A percentile compares a stretch with the other conserved stretches of the same genome.
phyloP scores from a whole-genome alignment of 2,113 vertebrate genomes.

The Periophthalmus modestus region DNA sequence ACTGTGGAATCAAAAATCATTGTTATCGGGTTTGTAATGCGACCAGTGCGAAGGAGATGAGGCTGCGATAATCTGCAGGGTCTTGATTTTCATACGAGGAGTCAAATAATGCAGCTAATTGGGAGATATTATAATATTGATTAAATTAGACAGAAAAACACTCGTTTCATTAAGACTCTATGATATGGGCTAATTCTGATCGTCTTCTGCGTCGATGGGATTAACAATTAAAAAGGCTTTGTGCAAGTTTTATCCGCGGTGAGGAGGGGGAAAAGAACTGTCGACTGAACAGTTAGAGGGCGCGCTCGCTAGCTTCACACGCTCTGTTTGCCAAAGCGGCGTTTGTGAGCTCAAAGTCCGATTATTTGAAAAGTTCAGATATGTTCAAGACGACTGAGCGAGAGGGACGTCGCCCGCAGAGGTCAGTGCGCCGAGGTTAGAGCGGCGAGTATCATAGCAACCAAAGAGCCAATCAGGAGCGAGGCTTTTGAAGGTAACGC shows the following conservation, averaged over 20 bases:
- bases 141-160: constrained; percentile 76
- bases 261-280: constrained; percentile 31
- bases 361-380: too few relatives aligned
- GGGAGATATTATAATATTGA: constrained; percentile 82
- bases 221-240: constrained; percentile 70
- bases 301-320: constrained; percentile 3
- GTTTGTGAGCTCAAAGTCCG: constrained; percentile 56
- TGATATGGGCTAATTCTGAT: constrained; percentile 70
- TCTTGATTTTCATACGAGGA: constrained; percentile 71
- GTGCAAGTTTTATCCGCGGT: constrained; percentile 46
- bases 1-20: constrained; percentile 76
- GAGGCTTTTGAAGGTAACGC: too few relatives aligned
- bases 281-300: constrained; percentile 25
- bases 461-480: too few relatives aligned
- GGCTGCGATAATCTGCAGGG: constrained; percentile 70
- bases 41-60: constrained; percentile 70
- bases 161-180: constrained; percentile 71
- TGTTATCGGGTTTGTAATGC: constrained; percentile 81
- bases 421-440: too few relatives aligned
- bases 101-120: constrained; percentile 80
- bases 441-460: too few relatives aligned
- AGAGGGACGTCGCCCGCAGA: too few relatives aligned
- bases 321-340: constrained; percentile 54
- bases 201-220: constrained; percentile 61
- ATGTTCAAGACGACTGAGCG: too few relatives aligned